Evolutionary conservation across 2,797 vertebrate species (phyloP).

Genomic region (Myoxocephalus aenaeus): DNA sequence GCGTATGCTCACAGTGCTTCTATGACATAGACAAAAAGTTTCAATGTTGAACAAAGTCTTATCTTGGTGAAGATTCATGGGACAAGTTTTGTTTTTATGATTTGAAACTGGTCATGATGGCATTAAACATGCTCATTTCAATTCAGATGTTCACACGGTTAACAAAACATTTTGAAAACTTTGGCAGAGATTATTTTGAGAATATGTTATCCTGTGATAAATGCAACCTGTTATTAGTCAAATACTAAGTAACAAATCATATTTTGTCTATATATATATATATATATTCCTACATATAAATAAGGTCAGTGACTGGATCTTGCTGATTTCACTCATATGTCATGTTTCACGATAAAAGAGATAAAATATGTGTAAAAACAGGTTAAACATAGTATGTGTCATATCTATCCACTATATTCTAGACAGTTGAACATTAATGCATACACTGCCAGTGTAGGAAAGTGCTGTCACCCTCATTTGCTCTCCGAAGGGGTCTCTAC

Average conservation of each 20-base stretch:
- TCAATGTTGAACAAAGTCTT: not conserved
- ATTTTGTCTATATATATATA: not conserved
- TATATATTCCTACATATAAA: not conserved
- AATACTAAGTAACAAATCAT: not conserved
- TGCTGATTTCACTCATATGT: not conserved
- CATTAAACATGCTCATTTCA: not conserved
- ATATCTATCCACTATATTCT: not conserved
- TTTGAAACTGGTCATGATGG: not conserved
- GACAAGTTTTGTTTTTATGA: not conserved
- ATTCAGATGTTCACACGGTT: not conserved
- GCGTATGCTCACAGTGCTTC: not conserved
- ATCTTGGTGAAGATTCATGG: not conserved
- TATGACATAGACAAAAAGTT: not conserved
- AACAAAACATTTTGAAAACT: too few relatives aligned
- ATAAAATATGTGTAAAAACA: constrained; percentile 7
- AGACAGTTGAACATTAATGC: constrained; percentile 14
- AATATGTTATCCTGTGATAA: not conserved
- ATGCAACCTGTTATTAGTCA: not conserved
- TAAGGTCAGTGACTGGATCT: not conserved
- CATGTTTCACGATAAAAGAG: not conserved
- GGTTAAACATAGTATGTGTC: not conserved
- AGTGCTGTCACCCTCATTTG: constrained; percentile 57
- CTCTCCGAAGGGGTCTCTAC: constrained; percentile 60
- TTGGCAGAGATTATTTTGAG: not conserved
- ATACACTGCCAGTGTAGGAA: constrained; percentile 11